Evolutionary conservation across 1,140 invertebrate species (phyloP), one percentile per base, ranked within the genome.

Genomic region (Linepithema humile): DNA sequence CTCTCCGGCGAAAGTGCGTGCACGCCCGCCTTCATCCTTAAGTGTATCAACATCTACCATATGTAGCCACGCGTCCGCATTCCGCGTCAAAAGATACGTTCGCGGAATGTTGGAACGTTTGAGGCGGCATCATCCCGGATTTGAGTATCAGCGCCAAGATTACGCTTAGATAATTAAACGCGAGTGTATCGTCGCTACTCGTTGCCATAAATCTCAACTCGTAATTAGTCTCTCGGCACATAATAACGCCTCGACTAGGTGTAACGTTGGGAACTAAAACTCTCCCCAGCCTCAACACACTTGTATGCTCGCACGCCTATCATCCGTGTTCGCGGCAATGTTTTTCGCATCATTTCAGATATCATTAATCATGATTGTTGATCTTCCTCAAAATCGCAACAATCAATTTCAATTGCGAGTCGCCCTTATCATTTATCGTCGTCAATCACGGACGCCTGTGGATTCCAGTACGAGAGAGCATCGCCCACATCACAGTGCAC

Each of bases 161-260:
- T 80, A 80, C 64, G 48, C 75, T 69, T 59, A 80, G 75, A 80
- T 80, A 80, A 80, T 80, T 80, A 80, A 53, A 80, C 75, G 75
- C 64, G 75, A 69, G 64, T 80, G 29, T 70, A 70, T 70, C 64
- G 64, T 80, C 48, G 62, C 48, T 78, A 78, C 75, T 50, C 75
- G 74, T 78, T 67, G 75, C 75, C 64, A 80, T 80, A 80, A 80
- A 80, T 80, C 75, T 80, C 65, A 80, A 80, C 64, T 80, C 75
- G 75, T 80, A 80, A 80, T 80, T 80, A 80, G 75, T 80, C 48
- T 70, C 75, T 70, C 75, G 64, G 64, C 64, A 80, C 48, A 69
- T 78, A 78, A 78, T 78, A 80, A 80, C 75, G 43, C 70, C 45
- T 26, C 64, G 64, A 4, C 59, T 40, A 77, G 64, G 48, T 69